Evolutionary conservation across 2,113 vertebrate genomes (phyloP).

Genomic region (Leuciscus idus): DNA sequence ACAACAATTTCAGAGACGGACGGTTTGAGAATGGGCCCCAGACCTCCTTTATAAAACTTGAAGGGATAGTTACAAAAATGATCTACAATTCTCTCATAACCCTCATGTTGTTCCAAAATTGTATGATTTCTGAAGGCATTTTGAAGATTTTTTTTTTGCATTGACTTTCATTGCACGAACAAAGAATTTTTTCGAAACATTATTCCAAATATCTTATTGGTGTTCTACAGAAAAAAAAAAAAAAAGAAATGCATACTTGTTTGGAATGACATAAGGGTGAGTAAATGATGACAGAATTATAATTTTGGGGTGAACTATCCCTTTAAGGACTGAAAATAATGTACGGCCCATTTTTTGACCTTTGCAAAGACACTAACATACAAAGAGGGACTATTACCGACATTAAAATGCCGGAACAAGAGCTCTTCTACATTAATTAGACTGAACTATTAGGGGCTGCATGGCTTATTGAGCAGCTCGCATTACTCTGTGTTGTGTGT

Average conservation of each 20-base stretch:
- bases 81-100: no score
- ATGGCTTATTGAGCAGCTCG: constrained; percentile 19
- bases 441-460: constrained; percentile 20
- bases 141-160: background rate
- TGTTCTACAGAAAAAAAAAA: background rate
- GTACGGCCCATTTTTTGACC: background rate
- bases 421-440: constrained; percentile 42
- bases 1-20: no score
- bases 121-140: background rate
- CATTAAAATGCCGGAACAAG: constrained; percentile 18
- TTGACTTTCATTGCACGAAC: background rate
- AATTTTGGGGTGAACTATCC: background rate
- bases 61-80: background rate
- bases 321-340: background rate
- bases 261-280: background rate
- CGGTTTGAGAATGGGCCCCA: no score
- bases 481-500: constrained; percentile 32
- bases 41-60: background rate
- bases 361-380: background rate
- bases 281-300: background rate
- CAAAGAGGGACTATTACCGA: background rate
- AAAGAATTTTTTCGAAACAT: background rate
- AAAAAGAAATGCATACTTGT: background rate
- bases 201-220: background rate
- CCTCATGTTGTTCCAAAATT: no score